Conservation (phyloP, 2,888 invertebrate species). For the Gymnosoma rotundatum region DNA sequence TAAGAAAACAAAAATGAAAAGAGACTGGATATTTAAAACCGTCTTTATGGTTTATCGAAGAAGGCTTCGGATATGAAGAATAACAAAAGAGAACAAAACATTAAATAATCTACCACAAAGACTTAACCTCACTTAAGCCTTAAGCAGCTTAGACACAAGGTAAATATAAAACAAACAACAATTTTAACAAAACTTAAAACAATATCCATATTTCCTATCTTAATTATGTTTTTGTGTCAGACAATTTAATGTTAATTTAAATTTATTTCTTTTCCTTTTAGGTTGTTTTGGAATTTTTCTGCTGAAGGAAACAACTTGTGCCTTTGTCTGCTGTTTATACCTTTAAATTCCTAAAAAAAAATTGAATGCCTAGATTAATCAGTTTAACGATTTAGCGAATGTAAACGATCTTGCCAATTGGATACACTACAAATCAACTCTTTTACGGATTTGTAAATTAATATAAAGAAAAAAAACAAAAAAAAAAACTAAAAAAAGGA, state of each 20-base stretch:
- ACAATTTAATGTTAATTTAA: not conserved
- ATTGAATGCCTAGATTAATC: conserved; percentile 58
- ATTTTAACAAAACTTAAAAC: not conserved
- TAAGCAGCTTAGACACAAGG: conserved; percentile 55
- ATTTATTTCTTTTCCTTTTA: conserved; percentile 39
- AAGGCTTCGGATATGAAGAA: conserved; percentile 13
- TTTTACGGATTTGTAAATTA: conserved; percentile 47
- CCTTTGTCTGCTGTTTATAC: conserved; percentile 25
- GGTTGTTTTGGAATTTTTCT: conserved; percentile 1
- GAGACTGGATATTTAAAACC: conserved; percentile 68
- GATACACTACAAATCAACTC: conserved; percentile 33
- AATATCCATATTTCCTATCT: not conserved
- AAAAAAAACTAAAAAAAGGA: not conserved
- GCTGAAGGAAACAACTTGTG: conserved; percentile 9
- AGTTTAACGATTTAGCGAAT: conserved; percentile 34
- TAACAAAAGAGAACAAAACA: conserved; percentile 19
- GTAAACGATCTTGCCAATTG: conserved; percentile 61
- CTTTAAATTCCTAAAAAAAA: conserved; percentile 35
- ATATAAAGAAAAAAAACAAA: conserved; percentile 29
- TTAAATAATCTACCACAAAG: conserved; percentile 42
- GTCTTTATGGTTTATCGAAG: conserved; percentile 57
- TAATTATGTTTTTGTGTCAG: not conserved
- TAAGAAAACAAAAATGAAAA: conserved; percentile 6
- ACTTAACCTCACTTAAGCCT: conserved; percentile 45
- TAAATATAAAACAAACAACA: conserved; percentile 29